These are phyloP conservation scores for Diploscapter pachys DNA, from an alignment of 1,140 invertebrate genomes.

Conservation along the genomic window DNA sequence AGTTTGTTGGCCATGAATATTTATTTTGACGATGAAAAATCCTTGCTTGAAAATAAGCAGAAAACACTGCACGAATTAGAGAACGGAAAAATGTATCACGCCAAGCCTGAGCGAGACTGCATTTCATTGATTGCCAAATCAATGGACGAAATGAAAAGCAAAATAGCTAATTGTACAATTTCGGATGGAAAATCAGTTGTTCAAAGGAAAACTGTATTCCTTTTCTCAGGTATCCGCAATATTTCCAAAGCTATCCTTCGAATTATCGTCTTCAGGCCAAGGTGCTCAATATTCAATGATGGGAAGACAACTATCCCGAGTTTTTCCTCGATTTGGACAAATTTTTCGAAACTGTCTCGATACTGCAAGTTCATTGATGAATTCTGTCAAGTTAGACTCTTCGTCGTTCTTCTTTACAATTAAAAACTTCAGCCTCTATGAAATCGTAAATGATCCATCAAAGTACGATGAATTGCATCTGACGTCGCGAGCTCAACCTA, in stretches of 20 bases:
- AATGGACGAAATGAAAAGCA: too few relatives aligned
- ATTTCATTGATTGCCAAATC: too few relatives aligned
- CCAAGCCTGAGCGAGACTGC: too few relatives aligned
- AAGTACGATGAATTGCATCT: conserved; percentile 27
- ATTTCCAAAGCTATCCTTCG: too few relatives aligned
- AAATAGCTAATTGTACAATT: too few relatives aligned
- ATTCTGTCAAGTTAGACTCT: not conserved
- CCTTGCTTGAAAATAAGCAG: too few relatives aligned
- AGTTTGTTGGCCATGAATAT: too few relatives aligned
- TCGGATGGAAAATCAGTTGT: too few relatives aligned
- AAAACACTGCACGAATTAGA: too few relatives aligned
- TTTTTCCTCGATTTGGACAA: conserved; percentile 20
- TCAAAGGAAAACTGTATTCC: too few relatives aligned
- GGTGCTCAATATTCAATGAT: conserved; percentile 36
- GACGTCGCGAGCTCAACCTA: conserved; percentile 34
- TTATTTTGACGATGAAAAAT: too few relatives aligned
- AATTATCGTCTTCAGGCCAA: conserved; percentile 1
- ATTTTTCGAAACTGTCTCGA: conserved; percentile 14
- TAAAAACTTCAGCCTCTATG: conserved; percentile 9
- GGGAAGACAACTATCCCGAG: conserved; percentile 30
- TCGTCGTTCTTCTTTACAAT: conserved; percentile 5
- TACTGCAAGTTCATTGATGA: not conserved
- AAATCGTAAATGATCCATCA: conserved; percentile 30
- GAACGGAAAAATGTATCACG: too few relatives aligned
- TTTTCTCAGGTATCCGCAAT: conserved; percentile 13